These are phyloP conservation scores for Clamator glandarius DNA, from an alignment of 2,797 vertebrate genomes.

Conservation along the genomic window DNA sequence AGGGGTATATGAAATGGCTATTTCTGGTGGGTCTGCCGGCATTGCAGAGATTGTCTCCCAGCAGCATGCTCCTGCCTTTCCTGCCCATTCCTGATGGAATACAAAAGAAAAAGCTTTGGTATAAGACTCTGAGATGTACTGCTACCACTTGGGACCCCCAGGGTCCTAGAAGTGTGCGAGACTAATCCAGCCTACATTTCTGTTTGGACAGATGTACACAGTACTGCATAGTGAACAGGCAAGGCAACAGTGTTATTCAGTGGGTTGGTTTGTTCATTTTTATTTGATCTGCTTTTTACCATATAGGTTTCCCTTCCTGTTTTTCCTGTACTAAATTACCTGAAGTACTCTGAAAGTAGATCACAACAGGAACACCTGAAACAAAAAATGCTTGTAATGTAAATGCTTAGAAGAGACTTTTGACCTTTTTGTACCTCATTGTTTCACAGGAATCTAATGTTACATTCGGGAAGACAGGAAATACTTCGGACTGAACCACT, in stretches of 20 bases:
- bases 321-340: not conserved
- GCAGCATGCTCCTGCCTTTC: not conserved
- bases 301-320: not conserved
- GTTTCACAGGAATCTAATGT: too few relatives aligned
- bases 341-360: not conserved
- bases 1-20: not conserved
- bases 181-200: not conserved
- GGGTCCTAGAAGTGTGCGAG: not conserved
- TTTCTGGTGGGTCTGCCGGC: not conserved
- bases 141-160: rapidly evolving
- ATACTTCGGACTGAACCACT: not conserved
- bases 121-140: not conserved
- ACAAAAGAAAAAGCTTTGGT: not conserved
- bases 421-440: not conserved
- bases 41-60: not conserved
- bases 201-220: not conserved
- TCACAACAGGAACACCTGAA: not conserved
- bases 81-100: not conserved
- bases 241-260: not conserved
- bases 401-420: not conserved
- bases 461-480: not conserved
- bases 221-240: not conserved
- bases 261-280: not conserved
- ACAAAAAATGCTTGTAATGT: not conserved
- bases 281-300: not conserved